A percentile compares a stretch with the other conserved stretches of the same genome.
Evolutionary conservation across 2,888 invertebrate species (phyloP).

Genomic region (Epirrhoe tristata): DNA sequence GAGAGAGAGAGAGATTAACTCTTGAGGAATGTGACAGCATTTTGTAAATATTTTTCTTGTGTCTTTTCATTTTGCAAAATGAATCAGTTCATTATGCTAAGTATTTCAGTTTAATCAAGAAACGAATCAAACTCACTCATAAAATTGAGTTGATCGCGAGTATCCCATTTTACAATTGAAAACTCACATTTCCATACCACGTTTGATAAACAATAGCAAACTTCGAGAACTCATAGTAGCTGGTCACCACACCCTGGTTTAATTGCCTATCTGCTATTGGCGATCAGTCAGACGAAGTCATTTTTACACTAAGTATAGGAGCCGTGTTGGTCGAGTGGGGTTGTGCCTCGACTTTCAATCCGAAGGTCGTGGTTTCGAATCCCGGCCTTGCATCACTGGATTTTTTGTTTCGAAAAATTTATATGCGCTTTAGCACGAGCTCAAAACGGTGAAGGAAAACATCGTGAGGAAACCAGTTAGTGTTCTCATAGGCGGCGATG

Average conservation of each 20-base stretch:
- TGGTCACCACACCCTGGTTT: slow-evolving; percentile 70
- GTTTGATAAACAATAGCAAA: background rate
- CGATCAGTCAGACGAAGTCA: slow-evolving; percentile 61
- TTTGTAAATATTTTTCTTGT: too few relatives aligned
- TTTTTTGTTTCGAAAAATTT: background rate
- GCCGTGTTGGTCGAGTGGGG: background rate
- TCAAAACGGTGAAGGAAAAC: too few relatives aligned
- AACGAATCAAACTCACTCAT: too few relatives aligned
- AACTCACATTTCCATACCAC: background rate
- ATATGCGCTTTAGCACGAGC: background rate
- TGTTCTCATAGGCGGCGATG: too few relatives aligned
- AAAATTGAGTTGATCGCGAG: too few relatives aligned
- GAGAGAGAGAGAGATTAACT: too few relatives aligned
- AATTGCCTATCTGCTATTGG: slow-evolving; percentile 70
- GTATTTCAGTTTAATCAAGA: too few relatives aligned
- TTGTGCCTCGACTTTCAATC: too few relatives aligned
- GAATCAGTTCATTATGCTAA: too few relatives aligned
- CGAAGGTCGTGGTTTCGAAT: background rate
- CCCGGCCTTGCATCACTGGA: background rate
- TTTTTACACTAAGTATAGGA: slow-evolving; percentile 24
- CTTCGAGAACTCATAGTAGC: slow-evolving; percentile 59
- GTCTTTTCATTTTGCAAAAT: too few relatives aligned
- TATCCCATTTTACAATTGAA: background rate
- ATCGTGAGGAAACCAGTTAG: too few relatives aligned
- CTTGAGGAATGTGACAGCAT: too few relatives aligned